phyloP scores from a whole-genome alignment of 2,888 invertebrate genomes.

The Calameuta idolon region DNA sequence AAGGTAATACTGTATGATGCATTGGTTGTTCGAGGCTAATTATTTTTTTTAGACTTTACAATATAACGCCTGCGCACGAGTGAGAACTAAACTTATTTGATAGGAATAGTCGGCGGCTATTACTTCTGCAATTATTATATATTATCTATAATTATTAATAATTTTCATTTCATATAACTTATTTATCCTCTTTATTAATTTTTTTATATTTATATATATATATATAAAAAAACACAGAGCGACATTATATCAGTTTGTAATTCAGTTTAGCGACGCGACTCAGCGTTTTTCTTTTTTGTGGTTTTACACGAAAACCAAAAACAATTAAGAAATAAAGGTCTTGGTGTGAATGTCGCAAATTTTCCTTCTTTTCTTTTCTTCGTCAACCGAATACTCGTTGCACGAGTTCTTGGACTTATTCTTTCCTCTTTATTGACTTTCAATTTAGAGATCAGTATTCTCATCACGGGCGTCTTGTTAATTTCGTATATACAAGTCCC shows the following conservation, averaged over 20 bases:
- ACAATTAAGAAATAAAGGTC: background rate
- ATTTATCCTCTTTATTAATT: conserved; percentile 45
- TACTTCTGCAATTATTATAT: conserved; percentile 58
- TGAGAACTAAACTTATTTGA: background rate
- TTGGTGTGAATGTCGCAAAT: conserved; percentile 33
- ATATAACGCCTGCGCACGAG: background rate
- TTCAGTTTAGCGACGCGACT: conserved; percentile 50
- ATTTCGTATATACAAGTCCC: conserved; percentile 13
- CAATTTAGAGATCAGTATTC: background rate
- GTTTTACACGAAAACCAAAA: conserved; percentile 20
- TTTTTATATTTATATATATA: conserved; percentile 40
- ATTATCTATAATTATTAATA: conserved; percentile 59
- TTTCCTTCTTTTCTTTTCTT: conserved; percentile 26
- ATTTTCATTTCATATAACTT: conserved; percentile 55
- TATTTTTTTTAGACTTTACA: background rate
- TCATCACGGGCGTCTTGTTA: conserved; percentile 8
- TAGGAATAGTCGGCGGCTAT: conserved; percentile 28
- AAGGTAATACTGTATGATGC: background rate
- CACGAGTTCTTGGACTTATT: too few relatives aligned
- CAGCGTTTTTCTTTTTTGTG: conserved; percentile 9
- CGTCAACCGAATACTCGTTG: too few relatives aligned
- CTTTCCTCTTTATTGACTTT: background rate
- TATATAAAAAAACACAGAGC: conserved; percentile 56
- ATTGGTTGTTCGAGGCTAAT: background rate
- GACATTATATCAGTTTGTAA: conserved; percentile 50